Conservation (phyloP, 2,888 invertebrate species). For the Cheilosia pagana region DNA sequence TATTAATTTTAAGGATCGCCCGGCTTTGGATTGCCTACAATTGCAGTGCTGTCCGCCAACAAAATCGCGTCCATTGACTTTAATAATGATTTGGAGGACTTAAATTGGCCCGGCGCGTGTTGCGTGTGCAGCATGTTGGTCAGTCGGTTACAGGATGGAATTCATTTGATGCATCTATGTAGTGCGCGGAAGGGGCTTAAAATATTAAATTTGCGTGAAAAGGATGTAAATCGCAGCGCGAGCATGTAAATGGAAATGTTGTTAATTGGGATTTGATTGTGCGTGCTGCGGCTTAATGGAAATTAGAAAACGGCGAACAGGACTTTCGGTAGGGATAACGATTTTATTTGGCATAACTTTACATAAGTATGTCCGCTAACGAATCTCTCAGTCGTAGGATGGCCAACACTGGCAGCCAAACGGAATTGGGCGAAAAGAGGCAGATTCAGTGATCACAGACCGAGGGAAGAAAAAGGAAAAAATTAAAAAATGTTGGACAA, state of each 20-base stretch:
- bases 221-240: background rate
- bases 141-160: slow-evolving; percentile 16
- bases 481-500: too few species aligned
- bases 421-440: too few species aligned
- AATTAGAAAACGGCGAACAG: background rate
- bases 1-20: slow-evolving; percentile 55
- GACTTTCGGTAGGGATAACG: background rate
- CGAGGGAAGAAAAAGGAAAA: too few species aligned
- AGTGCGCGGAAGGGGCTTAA: background rate
- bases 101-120: slow-evolving; percentile 5
- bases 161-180: slow-evolving; percentile 3
- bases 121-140: slow-evolving; percentile 11
- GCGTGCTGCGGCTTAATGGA: slow-evolving; percentile 11
- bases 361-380: too few species aligned
- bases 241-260: slow-evolving; percentile 34
- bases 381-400: too few species aligned
- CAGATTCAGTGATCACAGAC: too few species aligned
- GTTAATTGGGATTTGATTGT: slow-evolving; percentile 47
- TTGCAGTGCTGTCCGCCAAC: background rate
- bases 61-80: slow-evolving; percentile 58
- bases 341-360: background rate
- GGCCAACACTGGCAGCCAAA: too few species aligned
- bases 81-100: slow-evolving; percentile 59
- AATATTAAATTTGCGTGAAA: slow-evolving; percentile 25
- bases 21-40: background rate